Percentiles rank a stretch among this genome's conserved stretches.
phyloP scores from a whole-genome alignment of 2,888 invertebrate species.

The Leptura quadrifasciata region DNA sequence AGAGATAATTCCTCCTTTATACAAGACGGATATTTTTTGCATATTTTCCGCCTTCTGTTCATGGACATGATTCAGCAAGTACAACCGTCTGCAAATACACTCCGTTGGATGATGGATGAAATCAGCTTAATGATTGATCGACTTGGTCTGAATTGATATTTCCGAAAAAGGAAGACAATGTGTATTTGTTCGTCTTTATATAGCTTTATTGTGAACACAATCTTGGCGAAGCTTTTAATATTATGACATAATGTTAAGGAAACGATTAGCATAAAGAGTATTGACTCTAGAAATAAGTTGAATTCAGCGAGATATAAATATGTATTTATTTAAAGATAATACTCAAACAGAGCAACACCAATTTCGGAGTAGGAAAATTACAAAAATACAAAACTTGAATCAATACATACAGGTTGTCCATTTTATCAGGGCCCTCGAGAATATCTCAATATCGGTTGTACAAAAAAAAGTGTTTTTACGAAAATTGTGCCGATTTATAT shows the following conservation, averaged over 20 bases:
- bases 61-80: conserved; percentile 30
- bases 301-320: neutral
- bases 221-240: neutral
- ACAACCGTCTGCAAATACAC: conserved; percentile 25
- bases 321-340: too few species aligned
- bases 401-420: too few species aligned
- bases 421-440: too few species aligned
- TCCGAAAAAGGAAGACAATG: conserved; percentile 18
- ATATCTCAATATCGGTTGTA: too few species aligned
- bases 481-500: too few species aligned
- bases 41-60: conserved; percentile 20
- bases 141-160: conserved; percentile 34
- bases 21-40: conserved; percentile 22
- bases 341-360: too few species aligned
- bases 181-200: neutral
- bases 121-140: conserved; percentile 30
- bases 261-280: neutral
- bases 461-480: too few species aligned
- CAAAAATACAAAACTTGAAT: too few species aligned
- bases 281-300: neutral
- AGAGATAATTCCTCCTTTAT: conserved; percentile 13
- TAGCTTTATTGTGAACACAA: neutral
- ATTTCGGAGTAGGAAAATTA: too few species aligned
- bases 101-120: conserved; percentile 27
- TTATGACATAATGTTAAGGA: conserved; percentile 9